Conservation (phyloP, 1,140 invertebrate species). For the Solenopsis invicta region DNA sequence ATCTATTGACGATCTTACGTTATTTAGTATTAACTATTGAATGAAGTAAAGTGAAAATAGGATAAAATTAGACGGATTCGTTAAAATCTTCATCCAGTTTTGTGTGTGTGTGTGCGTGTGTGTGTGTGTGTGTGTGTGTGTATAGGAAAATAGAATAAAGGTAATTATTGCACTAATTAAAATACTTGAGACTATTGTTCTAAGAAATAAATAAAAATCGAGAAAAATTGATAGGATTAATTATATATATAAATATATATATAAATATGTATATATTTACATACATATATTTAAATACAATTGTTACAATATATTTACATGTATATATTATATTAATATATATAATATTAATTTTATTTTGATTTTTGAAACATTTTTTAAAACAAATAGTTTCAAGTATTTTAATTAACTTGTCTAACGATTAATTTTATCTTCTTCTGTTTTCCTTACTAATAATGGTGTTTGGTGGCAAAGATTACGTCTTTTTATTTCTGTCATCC, state of each 20-base stretch:
- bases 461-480: slow-evolving; percentile 26
- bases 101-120: too few relatives aligned
- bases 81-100: not conserved
- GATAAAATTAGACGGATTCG: not conserved
- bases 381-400: not conserved
- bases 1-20: not conserved
- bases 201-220: too few relatives aligned
- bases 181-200: too few relatives aligned
- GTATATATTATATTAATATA: too few relatives aligned
- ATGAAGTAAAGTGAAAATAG: not conserved
- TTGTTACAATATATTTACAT: too few relatives aligned
- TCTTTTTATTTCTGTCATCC: slow-evolving; percentile 12
- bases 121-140: too few relatives aligned
- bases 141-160: too few relatives aligned
- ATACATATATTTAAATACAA: too few relatives aligned
- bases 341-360: not conserved
- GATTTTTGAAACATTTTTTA: not conserved
- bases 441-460: not conserved
- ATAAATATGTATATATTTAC: too few relatives aligned
- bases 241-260: too few relatives aligned
- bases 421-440: not conserved
- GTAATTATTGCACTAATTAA: too few relatives aligned
- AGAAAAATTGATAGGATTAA: too few relatives aligned
- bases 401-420: not conserved
- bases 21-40: not conserved